Evolutionary conservation across 2,888 invertebrate genomes (phyloP).

Genomic region (Folsomia candida): DNA sequence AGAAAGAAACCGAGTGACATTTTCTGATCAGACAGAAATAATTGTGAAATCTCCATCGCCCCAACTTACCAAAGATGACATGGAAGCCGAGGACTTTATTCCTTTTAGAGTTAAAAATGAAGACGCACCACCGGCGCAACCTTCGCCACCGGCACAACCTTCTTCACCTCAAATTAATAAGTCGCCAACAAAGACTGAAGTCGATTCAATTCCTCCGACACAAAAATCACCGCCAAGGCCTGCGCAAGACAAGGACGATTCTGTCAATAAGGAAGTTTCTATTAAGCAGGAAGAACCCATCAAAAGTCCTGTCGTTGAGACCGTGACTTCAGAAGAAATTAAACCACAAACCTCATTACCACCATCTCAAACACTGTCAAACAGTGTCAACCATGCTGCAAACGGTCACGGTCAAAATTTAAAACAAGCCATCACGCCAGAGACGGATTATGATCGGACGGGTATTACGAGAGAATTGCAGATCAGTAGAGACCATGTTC

Average conservation of each 20-base stretch:
- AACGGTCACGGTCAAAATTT: not conserved
- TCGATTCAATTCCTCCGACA: too few species aligned
- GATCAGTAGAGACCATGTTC: constrained; percentile 55
- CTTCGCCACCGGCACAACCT: not conserved
- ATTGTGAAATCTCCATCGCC: not conserved
- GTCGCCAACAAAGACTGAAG: not conserved
- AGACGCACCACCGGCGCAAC: not conserved
- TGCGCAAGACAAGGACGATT: too few species aligned
- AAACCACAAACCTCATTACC: not conserved
- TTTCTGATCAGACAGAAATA: constrained; percentile 11
- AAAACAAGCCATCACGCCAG: constrained; percentile 12
- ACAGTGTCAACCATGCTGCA: too few species aligned
- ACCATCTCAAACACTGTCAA: not conserved
- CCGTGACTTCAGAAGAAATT: not conserved
- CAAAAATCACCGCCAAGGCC: too few species aligned
- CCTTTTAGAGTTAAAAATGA: not conserved
- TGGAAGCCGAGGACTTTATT: not conserved
- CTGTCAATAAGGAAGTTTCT: not conserved
- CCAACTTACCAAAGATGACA: not conserved
- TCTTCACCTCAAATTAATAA: not conserved
- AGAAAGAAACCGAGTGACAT: constrained; percentile 11
- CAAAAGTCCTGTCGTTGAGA: not conserved
- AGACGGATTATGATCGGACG: constrained; percentile 29
- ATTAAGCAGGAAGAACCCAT: not conserved
- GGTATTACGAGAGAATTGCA: constrained; percentile 28